Evolutionary conservation across 2,888 invertebrate species (phyloP).

Genomic region (Caenorhabditis imperialis): DNA sequence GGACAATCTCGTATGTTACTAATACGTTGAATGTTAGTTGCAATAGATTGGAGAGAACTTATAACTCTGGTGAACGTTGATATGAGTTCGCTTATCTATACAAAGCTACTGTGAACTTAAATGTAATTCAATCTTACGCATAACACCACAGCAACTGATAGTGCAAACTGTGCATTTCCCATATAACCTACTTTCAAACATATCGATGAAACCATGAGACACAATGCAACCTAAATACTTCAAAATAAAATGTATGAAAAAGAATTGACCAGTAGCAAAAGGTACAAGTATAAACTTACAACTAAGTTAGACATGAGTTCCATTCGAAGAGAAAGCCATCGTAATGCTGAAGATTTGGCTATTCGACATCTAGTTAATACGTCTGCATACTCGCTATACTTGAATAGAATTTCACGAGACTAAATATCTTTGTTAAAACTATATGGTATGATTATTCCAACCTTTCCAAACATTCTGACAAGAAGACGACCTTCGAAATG

Average conservation of each 20-base stretch:
- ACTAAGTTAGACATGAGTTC: conserved; percentile 93
- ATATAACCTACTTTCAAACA: conserved; percentile 39
- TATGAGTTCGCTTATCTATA: conserved; percentile 42
- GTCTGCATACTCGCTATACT: conserved; percentile 56
- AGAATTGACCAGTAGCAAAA: background rate
- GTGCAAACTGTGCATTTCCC: conserved; percentile 44
- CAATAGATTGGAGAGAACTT: conserved; percentile 18
- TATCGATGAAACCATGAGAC: conserved; percentile 42
- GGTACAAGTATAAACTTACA: conserved; percentile 83
- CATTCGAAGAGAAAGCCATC: conserved; percentile 91
- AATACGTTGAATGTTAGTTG: conserved; percentile 33
- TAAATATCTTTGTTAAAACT: background rate
- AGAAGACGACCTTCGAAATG: conserved; percentile 43
- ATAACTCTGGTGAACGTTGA: conserved; percentile 36
- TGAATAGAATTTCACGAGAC: conserved; percentile 32
- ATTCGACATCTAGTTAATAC: conserved; percentile 61
- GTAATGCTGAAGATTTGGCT: conserved; percentile 56
- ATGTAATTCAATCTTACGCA: conserved; percentile 15
- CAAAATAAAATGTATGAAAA: too few relatives aligned
- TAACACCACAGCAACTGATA: conserved; percentile 40
- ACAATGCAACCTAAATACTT: conserved; percentile 34
- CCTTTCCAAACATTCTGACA: conserved; percentile 47
- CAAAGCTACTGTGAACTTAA: too few relatives aligned
- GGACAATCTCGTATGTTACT: conserved; percentile 40
- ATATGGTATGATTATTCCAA: background rate